These are phyloP conservation scores for Tinea trinotella DNA, from an alignment of 2,888 invertebrate species.

Conservation along the genomic window DNA sequence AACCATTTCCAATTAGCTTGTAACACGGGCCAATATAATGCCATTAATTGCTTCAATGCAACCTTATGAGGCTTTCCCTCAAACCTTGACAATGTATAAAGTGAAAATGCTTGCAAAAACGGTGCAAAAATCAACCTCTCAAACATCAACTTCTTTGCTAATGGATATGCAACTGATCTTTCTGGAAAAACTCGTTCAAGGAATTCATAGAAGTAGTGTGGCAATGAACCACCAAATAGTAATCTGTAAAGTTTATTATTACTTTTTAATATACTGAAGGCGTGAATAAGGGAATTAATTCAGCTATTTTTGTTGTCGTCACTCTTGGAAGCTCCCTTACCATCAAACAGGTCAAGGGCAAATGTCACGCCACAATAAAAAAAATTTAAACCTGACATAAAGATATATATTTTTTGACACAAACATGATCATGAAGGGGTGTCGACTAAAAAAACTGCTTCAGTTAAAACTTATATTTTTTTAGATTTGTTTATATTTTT, in stretches of 20 bases:
- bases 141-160: constrained; percentile 75
- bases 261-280: no score
- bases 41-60: constrained; percentile 75
- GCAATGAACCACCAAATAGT: constrained; percentile 84
- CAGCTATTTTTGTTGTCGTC: no score
- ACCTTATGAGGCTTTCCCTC: constrained; percentile 81
- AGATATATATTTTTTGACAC: no score
- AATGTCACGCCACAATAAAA: no score
- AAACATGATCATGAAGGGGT: no score
- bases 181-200: constrained; percentile 75
- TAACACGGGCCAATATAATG: constrained; percentile 77
- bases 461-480: no score
- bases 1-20: constrained; percentile 84
- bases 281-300: no score
- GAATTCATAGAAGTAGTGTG: constrained; percentile 82
- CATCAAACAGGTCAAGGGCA: no score
- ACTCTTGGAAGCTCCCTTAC: no score
- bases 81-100: constrained; percentile 81
- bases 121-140: constrained; percentile 83
- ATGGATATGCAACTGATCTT: constrained; percentile 65
- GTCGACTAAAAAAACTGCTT: no score
- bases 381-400: no score
- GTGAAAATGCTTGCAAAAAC: constrained; percentile 78
- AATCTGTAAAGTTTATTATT: constrained; percentile 76
- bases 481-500: no score